Conservation (phyloP, 1,140 invertebrate genomes). For the Eriosoma lanigerum region DNA sequence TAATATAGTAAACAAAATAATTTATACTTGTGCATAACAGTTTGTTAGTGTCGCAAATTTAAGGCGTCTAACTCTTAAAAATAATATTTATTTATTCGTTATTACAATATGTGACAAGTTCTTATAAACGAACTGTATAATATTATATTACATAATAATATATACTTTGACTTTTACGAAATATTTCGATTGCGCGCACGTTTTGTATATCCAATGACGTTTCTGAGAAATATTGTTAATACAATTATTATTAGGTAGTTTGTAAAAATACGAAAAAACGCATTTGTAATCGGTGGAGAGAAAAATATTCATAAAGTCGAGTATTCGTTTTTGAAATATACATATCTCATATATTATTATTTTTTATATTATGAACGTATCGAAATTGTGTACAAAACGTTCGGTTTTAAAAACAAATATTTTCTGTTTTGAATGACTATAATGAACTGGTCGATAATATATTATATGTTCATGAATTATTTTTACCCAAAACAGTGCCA, state of each 20-base stretch:
- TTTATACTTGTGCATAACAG: no score
- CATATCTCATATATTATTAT: no score
- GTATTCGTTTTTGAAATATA: no score
- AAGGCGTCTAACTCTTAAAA: no score
- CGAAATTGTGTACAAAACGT: background rate
- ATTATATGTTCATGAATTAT: background rate
- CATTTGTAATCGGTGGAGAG: no score
- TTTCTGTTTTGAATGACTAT: conserved; percentile 6
- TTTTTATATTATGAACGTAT: background rate
- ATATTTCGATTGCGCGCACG: background rate
- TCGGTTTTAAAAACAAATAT: background rate
- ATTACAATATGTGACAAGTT: no score
- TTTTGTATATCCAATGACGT: background rate
- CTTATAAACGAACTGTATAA: background rate
- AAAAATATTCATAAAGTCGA: no score
- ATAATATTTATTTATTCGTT: background rate
- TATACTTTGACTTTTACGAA: background rate
- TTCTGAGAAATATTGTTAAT: background rate
- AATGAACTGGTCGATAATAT: background rate
- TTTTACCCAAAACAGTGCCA: background rate
- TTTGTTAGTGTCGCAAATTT: no score
- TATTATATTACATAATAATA: no score
- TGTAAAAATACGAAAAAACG: no score
- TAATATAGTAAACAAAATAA: no score
- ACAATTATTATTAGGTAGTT: no score